Conservation (phyloP, 2,797 vertebrate genomes). For the Limnodromus scolopaceus region DNA sequence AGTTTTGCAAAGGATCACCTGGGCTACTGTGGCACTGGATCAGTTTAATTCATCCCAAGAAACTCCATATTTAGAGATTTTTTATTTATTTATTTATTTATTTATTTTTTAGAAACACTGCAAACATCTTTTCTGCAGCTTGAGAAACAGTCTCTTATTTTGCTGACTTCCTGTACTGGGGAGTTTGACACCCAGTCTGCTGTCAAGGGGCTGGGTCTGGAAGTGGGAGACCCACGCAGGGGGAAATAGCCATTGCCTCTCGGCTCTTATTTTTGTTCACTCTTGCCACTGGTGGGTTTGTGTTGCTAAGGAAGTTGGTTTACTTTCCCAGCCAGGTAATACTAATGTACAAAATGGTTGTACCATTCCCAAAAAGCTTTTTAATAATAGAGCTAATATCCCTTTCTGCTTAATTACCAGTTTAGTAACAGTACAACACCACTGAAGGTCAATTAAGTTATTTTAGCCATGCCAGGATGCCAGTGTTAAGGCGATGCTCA, state of each 20-base stretch:
- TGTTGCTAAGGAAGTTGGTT: background rate
- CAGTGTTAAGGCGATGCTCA: background rate
- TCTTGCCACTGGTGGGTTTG: background rate
- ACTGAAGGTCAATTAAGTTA: background rate
- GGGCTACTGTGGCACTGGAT: accelerated
- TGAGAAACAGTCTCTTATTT: background rate
- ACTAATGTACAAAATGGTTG: background rate
- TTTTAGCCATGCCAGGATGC: background rate
- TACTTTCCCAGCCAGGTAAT: background rate
- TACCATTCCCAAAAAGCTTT: background rate
- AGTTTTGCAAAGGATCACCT: background rate
- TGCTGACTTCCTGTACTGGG: background rate
- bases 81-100: too few relatives aligned
- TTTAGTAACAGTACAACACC: background rate
- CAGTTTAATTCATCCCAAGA: background rate
- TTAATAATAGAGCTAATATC: background rate
- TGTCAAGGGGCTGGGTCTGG: background rate
- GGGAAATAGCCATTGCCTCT: background rate
- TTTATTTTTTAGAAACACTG: background rate
- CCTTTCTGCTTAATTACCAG: background rate
- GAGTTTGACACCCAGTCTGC: accelerated
- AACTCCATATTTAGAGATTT: background rate
- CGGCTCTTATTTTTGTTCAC: background rate
- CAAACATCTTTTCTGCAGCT: background rate
- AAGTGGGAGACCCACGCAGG: background rate